A percentile compares a stretch with the other conserved stretches of the same genome.
These are phyloP conservation scores for Coreius guichenoti DNA, from an alignment of 2,797 vertebrate species.

Conservation along the genomic window DNA sequence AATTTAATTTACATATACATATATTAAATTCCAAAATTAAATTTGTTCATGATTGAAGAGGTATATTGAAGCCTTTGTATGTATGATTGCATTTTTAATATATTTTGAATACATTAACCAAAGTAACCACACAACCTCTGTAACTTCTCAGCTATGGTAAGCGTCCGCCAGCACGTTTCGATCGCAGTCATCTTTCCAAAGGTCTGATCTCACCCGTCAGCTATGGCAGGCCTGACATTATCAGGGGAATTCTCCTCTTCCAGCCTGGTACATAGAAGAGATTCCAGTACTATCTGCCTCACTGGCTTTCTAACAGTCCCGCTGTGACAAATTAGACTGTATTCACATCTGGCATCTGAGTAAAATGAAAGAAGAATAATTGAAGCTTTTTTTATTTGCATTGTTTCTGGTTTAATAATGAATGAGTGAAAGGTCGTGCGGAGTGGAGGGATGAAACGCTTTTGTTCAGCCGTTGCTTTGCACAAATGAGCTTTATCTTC, in stretches of 20 bases:
- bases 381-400: slow-evolving; percentile 12
- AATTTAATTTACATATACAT: no score
- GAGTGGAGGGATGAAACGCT: slow-evolving; percentile 9
- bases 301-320: slow-evolving; percentile 35
- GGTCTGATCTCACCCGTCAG: slow-evolving; percentile 64
- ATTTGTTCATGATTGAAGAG: background rate
- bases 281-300: slow-evolving; percentile 12
- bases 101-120: slow-evolving; percentile 60
- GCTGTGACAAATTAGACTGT: slow-evolving; percentile 44
- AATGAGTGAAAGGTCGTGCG: slow-evolving; percentile 18
- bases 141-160: background rate
- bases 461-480: slow-evolving; percentile 21
- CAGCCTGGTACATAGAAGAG: slow-evolving; percentile 18
- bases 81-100: background rate
- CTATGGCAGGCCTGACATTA: slow-evolving; percentile 35
- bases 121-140: slow-evolving; percentile 73
- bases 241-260: slow-evolving; percentile 30
- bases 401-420: slow-evolving; percentile 28
- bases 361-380: slow-evolving; percentile 12
- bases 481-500: slow-evolving; percentile 28
- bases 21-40: slow-evolving; percentile 51
- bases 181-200: slow-evolving; percentile 15
- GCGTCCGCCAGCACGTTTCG: background rate
- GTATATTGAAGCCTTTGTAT: background rate
- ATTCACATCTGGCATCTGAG: slow-evolving; percentile 26